Conservation (phyloP, 2,797 vertebrate species). For the Galago senegalensis region DNA sequence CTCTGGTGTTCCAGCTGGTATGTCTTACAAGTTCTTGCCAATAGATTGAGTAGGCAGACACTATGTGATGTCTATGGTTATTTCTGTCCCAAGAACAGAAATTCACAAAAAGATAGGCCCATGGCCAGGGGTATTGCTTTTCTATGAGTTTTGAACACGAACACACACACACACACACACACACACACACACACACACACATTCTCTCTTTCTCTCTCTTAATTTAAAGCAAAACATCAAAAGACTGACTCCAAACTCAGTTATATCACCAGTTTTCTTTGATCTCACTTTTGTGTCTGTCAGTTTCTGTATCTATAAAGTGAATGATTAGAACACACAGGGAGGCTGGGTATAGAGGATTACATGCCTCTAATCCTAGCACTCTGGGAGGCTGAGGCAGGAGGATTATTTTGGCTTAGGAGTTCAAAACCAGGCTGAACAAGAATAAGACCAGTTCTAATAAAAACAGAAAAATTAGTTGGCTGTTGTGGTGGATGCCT, state of each 20-base stretch:
- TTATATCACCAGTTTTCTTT: not conserved
- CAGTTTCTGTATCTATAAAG: not conserved
- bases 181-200: not conserved
- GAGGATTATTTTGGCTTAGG: too few relatives aligned
- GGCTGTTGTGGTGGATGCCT: too few relatives aligned
- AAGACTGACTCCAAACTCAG: constrained; percentile 14
- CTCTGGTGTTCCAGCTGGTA: not conserved
- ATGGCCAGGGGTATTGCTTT: not conserved
- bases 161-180: not conserved
- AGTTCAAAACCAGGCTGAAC: too few relatives aligned
- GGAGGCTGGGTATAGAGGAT: too few relatives aligned
- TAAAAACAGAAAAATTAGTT: too few relatives aligned
- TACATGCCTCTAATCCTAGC: too few relatives aligned
- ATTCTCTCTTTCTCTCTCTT: not conserved
- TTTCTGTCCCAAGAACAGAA: not conserved
- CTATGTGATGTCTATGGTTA: not conserved
- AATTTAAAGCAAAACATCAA: constrained; percentile 28
- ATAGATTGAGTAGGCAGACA: not conserved
- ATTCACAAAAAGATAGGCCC: not conserved
- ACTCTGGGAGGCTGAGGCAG: too few relatives aligned
- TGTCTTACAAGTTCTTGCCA: not conserved
- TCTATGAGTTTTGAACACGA: not conserved
- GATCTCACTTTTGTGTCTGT: not conserved
- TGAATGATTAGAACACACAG: not conserved
- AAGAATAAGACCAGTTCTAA: too few relatives aligned